Percentiles rank a stretch among this genome's conserved stretches.
These are phyloP conservation scores for Peromyscus leucopus DNA, from an alignment of 2,113 vertebrate species.

Conservation along the genomic window DNA sequence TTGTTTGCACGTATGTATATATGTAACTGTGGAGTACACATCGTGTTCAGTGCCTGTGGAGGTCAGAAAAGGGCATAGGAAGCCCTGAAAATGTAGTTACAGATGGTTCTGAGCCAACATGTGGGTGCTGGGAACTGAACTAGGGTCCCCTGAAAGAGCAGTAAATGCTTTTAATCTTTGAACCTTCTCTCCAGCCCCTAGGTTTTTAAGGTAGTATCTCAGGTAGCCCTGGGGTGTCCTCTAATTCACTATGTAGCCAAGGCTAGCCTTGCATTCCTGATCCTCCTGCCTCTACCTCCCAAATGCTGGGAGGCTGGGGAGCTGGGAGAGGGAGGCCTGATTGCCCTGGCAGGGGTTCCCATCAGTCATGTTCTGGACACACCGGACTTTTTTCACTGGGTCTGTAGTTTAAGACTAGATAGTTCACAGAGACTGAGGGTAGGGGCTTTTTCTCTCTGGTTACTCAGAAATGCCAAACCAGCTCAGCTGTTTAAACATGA, in stretches of 20 bases:
- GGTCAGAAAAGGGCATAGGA: neutral
- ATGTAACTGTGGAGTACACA: too few species aligned
- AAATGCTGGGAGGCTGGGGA: neutral
- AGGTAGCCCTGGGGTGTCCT: neutral
- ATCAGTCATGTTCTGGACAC: neutral
- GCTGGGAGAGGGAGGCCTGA: neutral
- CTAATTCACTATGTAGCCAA: neutral
- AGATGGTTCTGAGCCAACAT: neutral
- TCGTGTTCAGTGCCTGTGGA: neutral
- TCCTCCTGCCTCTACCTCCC: too few species aligned
- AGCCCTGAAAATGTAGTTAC: neutral
- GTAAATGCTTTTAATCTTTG: neutral
- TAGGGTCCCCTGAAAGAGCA: neutral
- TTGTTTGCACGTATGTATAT: neutral
- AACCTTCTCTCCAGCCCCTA: neutral
- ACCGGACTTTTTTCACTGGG: neutral
- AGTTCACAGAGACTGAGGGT: neutral
- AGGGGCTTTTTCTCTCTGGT: neutral
- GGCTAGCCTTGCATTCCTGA: neutral
- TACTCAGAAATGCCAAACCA: constrained; percentile 34
- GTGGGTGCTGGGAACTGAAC: neutral
- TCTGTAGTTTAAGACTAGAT: neutral
- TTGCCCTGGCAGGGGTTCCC: neutral
- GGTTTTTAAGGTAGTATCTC: neutral
- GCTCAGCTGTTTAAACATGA: neutral